Evolutionary conservation across 2,113 vertebrate genomes (phyloP).

Genomic region (Gymnorhina tibicen): DNA sequence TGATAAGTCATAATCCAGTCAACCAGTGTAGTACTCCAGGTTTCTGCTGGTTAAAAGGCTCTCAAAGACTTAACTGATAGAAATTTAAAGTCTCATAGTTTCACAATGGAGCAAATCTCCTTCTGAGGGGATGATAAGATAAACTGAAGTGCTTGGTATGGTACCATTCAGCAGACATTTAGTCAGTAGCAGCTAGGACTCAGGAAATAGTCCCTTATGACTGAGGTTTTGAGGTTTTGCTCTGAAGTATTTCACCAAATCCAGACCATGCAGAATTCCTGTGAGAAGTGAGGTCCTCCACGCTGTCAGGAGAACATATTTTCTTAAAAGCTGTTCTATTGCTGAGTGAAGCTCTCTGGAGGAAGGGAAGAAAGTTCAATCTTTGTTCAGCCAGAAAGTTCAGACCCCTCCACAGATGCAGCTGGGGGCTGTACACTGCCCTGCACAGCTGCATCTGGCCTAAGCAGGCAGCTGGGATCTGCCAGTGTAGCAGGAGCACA

Average conservation of each 20-base stretch:
- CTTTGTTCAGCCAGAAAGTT: neutral
- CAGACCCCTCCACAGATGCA: neutral
- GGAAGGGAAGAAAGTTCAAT: neutral
- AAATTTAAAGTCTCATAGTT: neutral
- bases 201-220: neutral
- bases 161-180: neutral
- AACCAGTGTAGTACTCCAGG: neutral
- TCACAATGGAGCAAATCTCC: neutral
- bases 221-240: neutral
- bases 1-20: neutral
- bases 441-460: neutral
- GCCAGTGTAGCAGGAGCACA: neutral
- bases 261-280: neutral
- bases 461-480: neutral
- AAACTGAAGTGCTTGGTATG: neutral
- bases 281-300: neutral
- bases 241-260: neutral
- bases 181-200: neutral
- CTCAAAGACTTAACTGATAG: neutral
- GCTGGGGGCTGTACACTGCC: neutral
- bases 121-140: neutral
- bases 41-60: neutral
- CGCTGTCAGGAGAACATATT: rapidly evolving
- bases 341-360: neutral
- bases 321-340: neutral